These are phyloP conservation scores for Macrotrachela quadricornifera DNA, from an alignment of 1,140 invertebrate species.

Conservation along the genomic window DNA sequence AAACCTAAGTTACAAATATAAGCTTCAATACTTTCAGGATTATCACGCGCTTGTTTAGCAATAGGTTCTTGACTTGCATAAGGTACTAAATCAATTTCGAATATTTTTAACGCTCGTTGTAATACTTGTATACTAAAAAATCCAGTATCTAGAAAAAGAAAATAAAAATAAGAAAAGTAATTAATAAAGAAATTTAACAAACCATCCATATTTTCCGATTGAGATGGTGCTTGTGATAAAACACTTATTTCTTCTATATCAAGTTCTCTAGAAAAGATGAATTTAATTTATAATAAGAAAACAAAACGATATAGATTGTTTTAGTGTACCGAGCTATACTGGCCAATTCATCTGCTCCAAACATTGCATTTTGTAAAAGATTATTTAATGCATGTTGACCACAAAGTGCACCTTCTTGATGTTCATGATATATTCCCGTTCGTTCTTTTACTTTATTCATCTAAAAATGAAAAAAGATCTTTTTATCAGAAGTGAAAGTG, in stretches of 20 bases:
- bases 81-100: constrained; percentile 48
- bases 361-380: constrained; percentile 54
- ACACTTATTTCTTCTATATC: constrained; percentile 51
- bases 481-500: no score
- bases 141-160: constrained; percentile 46
- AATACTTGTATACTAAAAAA: constrained; percentile 59
- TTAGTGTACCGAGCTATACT: constrained; percentile 8
- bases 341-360: constrained; percentile 54
- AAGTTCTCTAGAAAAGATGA: constrained; percentile 21
- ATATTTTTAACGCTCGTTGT: constrained; percentile 42
- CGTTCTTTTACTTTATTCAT: no score
- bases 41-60: constrained; percentile 37
- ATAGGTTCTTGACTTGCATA: constrained; percentile 44
- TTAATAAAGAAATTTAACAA: no score
- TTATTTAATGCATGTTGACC: constrained; percentile 68
- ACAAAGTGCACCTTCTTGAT: constrained; percentile 60
- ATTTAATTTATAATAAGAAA: no score
- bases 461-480: no score
- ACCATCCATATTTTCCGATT: no score
- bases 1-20: constrained; percentile 62
- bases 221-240: constrained; percentile 44
- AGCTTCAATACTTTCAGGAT: constrained; percentile 40
- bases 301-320: no score
- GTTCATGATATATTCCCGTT: constrained; percentile 3
- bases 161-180: background rate